phyloP scores from a whole-genome alignment of 2,888 invertebrate genomes.

The Leptinotarsa tumamoca region DNA sequence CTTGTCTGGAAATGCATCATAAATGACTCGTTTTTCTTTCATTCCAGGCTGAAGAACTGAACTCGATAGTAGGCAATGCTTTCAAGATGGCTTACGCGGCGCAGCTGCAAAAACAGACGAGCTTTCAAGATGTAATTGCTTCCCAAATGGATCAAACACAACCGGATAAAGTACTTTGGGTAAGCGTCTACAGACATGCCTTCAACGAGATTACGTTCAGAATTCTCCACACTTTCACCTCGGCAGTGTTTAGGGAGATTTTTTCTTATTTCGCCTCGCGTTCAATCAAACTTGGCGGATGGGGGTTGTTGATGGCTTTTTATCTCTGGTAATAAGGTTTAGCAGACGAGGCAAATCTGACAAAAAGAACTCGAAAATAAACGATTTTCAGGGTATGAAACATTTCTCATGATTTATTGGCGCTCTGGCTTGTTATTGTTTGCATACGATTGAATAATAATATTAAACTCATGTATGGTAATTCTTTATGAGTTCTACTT shows the following conservation, averaged over 20 bases:
- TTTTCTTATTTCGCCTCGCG: slow-evolving; percentile 14
- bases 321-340: neutral
- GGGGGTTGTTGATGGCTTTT: slow-evolving; percentile 18
- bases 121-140: slow-evolving; percentile 78
- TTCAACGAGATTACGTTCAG: slow-evolving; percentile 7
- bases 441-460: neutral
- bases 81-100: slow-evolving; percentile 93
- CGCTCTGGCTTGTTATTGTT: too few relatives aligned
- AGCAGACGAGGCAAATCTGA: neutral
- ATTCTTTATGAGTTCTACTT: too few relatives aligned
- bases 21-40: slow-evolving; percentile 30
- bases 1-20: slow-evolving; percentile 1
- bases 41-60: slow-evolving; percentile 86
- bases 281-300: slow-evolving; percentile 32
- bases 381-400: neutral
- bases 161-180: slow-evolving; percentile 69
- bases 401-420: neutral
- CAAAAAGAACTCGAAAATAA: neutral
- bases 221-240: slow-evolving; percentile 15
- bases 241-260: slow-evolving; percentile 5
- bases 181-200: slow-evolving; percentile 49
- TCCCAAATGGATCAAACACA: slow-evolving; percentile 66
- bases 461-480: too few relatives aligned
- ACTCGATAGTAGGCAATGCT: slow-evolving; percentile 89
- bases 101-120: slow-evolving; percentile 79